Conservation (phyloP, 1,140 invertebrate species). For the Mactra quadrangularis region DNA sequence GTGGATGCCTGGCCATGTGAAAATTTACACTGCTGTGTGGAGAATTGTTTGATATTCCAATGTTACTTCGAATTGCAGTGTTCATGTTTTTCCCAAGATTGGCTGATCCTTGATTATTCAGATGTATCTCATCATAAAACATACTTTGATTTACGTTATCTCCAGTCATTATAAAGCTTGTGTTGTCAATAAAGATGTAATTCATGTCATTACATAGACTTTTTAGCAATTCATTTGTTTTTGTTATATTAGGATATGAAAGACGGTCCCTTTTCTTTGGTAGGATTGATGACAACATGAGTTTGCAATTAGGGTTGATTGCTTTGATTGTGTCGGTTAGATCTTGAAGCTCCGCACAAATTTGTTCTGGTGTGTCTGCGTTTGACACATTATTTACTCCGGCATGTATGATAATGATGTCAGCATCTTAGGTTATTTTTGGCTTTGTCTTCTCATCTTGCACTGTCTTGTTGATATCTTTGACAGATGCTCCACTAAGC, state of each 20-base stretch:
- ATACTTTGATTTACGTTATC: background rate
- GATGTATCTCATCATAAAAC: slow-evolving; percentile 5
- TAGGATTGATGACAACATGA: background rate
- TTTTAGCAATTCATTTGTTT: background rate
- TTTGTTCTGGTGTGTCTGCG: background rate
- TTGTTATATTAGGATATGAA: background rate
- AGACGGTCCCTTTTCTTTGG: background rate
- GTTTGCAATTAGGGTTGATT: background rate
- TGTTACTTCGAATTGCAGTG: background rate
- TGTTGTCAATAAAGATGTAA: background rate
- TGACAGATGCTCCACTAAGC: background rate
- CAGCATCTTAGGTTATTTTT: background rate
- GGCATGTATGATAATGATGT: background rate
- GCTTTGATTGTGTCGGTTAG: background rate
- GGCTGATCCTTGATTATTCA: background rate
- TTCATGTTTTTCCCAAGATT: background rate
- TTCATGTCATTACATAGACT: background rate
- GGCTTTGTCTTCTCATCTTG: background rate
- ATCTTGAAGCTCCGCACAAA: background rate
- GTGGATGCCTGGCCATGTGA: no score
- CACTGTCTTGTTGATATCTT: background rate
- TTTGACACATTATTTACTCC: background rate
- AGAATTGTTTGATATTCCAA: background rate
- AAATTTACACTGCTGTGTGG: no score
- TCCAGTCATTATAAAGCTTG: background rate